phyloP scores from a whole-genome alignment of 1,140 invertebrate species.

The Calosoma granatense region DNA sequence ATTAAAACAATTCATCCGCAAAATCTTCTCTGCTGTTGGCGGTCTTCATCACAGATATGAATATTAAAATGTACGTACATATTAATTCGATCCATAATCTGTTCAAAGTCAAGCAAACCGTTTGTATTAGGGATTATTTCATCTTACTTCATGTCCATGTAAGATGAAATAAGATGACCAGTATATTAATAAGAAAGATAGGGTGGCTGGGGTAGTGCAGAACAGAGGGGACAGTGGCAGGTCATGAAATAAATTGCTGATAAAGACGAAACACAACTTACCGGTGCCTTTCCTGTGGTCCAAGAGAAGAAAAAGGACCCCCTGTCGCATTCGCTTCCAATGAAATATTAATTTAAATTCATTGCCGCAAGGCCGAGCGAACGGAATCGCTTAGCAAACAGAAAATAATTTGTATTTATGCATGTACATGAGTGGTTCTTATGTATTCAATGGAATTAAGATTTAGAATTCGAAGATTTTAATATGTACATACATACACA shows the following conservation, averaged over 20 bases:
- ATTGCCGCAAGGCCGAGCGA: not conserved
- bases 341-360: conserved; percentile 22
- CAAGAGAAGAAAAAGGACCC: not conserved
- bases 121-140: too few relatives aligned
- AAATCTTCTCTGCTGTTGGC: too few relatives aligned
- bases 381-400: not conserved
- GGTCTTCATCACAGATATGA: too few relatives aligned
- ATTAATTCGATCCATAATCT: too few relatives aligned
- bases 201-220: too few relatives aligned
- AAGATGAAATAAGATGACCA: too few relatives aligned
- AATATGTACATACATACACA: not conserved
- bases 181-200: too few relatives aligned
- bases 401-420: conserved; percentile 22
- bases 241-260: not conserved
- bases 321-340: conserved; percentile 8
- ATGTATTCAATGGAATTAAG: conserved; percentile 5
- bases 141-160: too few relatives aligned
- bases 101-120: too few relatives aligned
- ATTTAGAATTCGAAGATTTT: not conserved
- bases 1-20: too few relatives aligned
- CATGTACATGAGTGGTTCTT: conserved; percentile 8
- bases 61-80: too few relatives aligned
- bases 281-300: not conserved
- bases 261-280: not conserved
- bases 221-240: too few relatives aligned